Base-by-base conservation (phyloP, 1,140 invertebrate genomes). In the Diorhabda elongata region DNA sequence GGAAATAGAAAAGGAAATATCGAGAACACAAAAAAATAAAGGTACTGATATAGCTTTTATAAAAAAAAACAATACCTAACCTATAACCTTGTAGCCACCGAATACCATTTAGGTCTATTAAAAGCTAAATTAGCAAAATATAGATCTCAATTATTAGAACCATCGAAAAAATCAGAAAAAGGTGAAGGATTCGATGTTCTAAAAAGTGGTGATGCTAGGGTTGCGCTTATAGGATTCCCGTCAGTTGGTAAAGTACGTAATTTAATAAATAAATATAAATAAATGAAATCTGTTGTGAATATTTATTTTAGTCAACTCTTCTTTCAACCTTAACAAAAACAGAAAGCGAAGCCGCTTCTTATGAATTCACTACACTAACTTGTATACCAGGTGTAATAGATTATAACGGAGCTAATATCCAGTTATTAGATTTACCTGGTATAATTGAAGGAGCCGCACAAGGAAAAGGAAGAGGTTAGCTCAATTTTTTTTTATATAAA, bases 161-260 rank as follows among this genome's bases (percentile, higher is more conserved):
- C 97, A 0, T 86, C 92, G 1, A 99, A 98, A 82, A 94, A 96
- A 79, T 91, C 92, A 47, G 95, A 97, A 77, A 99, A 98, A 82
- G 98, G 98, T 9, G 98, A 99, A 86, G 98, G 98, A 6, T 99
- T 99, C 83, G 98, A 99, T 91, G 98, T 99, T 8, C 87, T 99
- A 73, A 99, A 99, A 84, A 98, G 95, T 76, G 98, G 98, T 58
- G 98, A 99, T 92, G 98, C 98, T 4, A 86, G 98, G 80, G 96
- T 99, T 9, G 97, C 98, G 11, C 85, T 99, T 3, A 99, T 99
- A 78, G 97, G 97, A 68, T 99, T 99, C 81, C 97, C 97, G 9
- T 96, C 94, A 56, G 95, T 97, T 56, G 95, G 95, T 83, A 97
- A 97, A 83, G 90, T 91, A 80, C 66, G 26, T 26, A 26, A 26